Conservation (phyloP, 64 coral and sea anemone genomes). For the Catalaphyllia jardinei region DNA sequence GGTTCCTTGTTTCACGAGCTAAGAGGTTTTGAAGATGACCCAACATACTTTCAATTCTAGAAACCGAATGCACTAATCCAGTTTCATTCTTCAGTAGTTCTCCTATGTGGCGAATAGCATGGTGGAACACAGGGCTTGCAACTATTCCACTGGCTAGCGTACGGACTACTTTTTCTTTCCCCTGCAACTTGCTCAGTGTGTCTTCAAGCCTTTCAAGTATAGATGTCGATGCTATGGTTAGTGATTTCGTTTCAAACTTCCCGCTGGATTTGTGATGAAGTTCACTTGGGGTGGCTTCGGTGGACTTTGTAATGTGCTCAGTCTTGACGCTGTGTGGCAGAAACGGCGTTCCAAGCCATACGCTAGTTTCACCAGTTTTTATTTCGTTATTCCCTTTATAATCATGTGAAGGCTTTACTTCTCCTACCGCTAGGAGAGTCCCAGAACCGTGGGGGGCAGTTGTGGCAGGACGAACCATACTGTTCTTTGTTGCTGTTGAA, state of each 20-base stretch:
- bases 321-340: not conserved
- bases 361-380: not conserved
- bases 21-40: conserved; percentile 10
- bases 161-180: conserved; percentile 15
- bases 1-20: not conserved
- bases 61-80: conserved; percentile 7
- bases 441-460: not conserved
- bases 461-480: too few relatives aligned
- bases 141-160: conserved; percentile 25
- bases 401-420: too few relatives aligned
- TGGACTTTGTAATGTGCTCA: not conserved
- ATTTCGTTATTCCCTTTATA: too few relatives aligned
- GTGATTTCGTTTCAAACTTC: not conserved
- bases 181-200: not conserved
- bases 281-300: not conserved
- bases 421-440: too few relatives aligned
- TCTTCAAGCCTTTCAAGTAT: not conserved
- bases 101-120: not conserved
- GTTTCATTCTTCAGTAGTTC: conserved; percentile 32
- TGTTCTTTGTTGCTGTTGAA: too few relatives aligned
- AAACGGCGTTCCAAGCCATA: not conserved
- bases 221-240: not conserved
- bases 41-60: conserved; percentile 31
- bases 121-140: conserved; percentile 20
- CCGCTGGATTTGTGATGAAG: not conserved